phyloP scores from a whole-genome alignment of 2,888 invertebrate species.

The Uloborus plumipes region DNA sequence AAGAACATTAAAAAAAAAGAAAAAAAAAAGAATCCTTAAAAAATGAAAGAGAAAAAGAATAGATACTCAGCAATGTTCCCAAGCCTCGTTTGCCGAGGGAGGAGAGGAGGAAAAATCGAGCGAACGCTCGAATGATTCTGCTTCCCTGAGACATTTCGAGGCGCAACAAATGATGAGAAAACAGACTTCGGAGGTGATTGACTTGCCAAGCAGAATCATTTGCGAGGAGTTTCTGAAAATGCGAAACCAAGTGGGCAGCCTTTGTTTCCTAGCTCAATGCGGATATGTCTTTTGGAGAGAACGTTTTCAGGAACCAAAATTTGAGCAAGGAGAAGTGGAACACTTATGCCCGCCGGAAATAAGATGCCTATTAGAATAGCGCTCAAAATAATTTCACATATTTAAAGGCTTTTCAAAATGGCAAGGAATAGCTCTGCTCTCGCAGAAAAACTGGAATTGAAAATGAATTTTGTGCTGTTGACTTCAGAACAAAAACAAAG shows the following conservation, averaged over 20 bases:
- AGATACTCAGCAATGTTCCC: not conserved
- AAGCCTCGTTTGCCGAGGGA: slow-evolving; percentile 6
- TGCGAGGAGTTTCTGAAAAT: not conserved
- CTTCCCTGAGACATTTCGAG: slow-evolving; percentile 18
- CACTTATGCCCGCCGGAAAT: too few relatives aligned
- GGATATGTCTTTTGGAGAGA: not conserved
- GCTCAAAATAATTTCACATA: too few relatives aligned
- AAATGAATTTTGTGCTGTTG: too few relatives aligned
- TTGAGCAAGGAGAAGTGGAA: too few relatives aligned
- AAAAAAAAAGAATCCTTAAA: not conserved
- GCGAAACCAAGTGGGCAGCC: too few relatives aligned
- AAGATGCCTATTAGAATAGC: too few relatives aligned
- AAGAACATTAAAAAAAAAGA: not conserved
- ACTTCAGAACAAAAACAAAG: too few relatives aligned
- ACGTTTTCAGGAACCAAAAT: too few relatives aligned
- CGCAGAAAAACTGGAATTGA: too few relatives aligned
- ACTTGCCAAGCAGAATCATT: not conserved
- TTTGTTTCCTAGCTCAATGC: not conserved
- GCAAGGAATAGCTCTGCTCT: too few relatives aligned
- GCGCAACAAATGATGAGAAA: slow-evolving; percentile 50
- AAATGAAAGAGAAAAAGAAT: slow-evolving; percentile 1
- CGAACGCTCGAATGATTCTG: slow-evolving; percentile 53
- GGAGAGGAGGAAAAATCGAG: slow-evolving; percentile 11
- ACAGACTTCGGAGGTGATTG: slow-evolving; percentile 33
- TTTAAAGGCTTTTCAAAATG: too few relatives aligned